Evolutionary conservation across 2,797 vertebrate genomes (phyloP).

Genomic region (Lophotriccus pileatus): DNA sequence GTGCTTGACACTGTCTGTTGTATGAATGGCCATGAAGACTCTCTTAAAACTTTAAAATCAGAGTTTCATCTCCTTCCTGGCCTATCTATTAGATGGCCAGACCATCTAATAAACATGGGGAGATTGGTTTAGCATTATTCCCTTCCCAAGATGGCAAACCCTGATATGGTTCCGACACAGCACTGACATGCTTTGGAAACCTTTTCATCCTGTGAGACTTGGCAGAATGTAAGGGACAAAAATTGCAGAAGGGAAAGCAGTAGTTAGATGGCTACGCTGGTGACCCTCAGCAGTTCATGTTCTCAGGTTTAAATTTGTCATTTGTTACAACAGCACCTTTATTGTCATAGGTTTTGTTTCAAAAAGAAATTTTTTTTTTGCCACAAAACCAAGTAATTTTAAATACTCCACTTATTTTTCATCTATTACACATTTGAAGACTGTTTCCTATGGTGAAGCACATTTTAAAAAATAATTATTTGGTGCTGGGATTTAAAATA

Average conservation of each 20-base stretch:
- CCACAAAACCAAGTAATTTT: neutral
- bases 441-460: neutral
- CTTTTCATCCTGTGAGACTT: neutral
- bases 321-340: neutral
- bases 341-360: neutral
- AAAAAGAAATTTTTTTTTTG: neutral
- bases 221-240: neutral
- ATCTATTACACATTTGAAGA: neutral
- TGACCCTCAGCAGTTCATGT: neutral
- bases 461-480: neutral
- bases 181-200: neutral
- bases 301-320: neutral
- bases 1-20: neutral
- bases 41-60: neutral
- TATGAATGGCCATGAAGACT: neutral
- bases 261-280: neutral
- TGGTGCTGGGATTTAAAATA: neutral
- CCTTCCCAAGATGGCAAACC: neutral
- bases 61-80: neutral
- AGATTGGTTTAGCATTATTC: neutral
- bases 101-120: neutral
- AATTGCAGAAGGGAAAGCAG: neutral
- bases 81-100: neutral
- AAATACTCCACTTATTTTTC: neutral
- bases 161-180: fast-evolving